These are phyloP conservation scores for Megalurothrips usitatus DNA, from an alignment of 2,888 invertebrate species.

Conservation along the genomic window DNA sequence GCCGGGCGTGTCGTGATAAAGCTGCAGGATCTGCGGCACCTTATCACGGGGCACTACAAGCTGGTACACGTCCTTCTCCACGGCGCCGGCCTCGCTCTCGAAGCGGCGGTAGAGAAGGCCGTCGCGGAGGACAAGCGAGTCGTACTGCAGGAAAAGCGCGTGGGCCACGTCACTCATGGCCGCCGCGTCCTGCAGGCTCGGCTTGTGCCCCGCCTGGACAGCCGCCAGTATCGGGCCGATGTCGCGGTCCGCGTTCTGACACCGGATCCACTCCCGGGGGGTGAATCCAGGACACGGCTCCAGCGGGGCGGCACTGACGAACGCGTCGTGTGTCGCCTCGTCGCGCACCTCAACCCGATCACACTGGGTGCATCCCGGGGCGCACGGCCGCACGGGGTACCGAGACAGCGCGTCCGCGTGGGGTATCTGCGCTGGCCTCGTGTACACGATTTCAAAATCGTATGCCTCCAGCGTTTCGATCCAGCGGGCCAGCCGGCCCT, in stretches of 20 bases:
- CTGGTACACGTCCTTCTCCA: not conserved
- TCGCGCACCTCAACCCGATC: not conserved
- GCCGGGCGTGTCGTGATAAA: not conserved
- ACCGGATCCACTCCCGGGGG: not conserved
- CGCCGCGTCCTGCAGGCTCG: not conserved
- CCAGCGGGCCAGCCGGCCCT: not conserved
- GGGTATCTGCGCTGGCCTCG: not conserved
- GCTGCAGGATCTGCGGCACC: not conserved
- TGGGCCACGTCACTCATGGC: not conserved
- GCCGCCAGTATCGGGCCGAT: not conserved
- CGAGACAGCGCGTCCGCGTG: not conserved
- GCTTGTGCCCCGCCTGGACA: not conserved
- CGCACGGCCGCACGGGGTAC: not conserved
- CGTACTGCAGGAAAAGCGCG: not conserved
- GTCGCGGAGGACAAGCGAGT: conserved; percentile 1
- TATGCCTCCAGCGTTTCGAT: not conserved
- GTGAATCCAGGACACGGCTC: not conserved
- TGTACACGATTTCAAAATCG: conserved; percentile 4
- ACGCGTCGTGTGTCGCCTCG: not conserved
- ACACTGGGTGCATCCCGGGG: not conserved
- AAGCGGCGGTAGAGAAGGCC: conserved; percentile 13
- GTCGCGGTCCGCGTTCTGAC: not conserved
- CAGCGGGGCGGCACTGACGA: not conserved
- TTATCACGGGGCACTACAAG: not conserved
- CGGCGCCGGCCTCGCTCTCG: not conserved